Base-by-base conservation (phyloP, 2,113 vertebrate species). In the Hypanus sabinus region DNA sequence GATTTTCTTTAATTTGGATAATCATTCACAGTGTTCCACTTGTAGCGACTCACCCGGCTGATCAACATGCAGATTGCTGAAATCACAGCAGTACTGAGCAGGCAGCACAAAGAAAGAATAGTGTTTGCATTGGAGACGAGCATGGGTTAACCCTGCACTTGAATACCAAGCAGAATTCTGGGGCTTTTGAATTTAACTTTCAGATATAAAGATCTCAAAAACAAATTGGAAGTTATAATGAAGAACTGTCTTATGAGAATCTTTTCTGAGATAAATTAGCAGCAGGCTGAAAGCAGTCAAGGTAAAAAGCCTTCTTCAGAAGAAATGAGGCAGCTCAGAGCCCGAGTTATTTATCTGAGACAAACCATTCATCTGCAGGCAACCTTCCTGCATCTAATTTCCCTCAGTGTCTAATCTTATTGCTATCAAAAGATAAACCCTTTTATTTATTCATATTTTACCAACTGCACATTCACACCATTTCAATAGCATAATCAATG, bases 271-370 rank as follows among this genome's bases (percentile, higher is more conserved):
- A 16, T n/a, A 90, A 33, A 65, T 65, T 90, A 65, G 16, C 14
- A 90, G 60, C 85, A 65, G n/a, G 85, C 0, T 90, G 60, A 90
- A 20, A 33, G 85, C 30, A 65, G 60, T 65, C 30, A 65, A 65
- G 38, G 85, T n/a, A n/a, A 88, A 65, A n/a, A 65, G 57, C 1
- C 60, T n/a, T 18, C 85, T 90, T 90, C 16, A 90, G 60, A 65
- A 30, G 9, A n/a, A 65, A 12, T 68, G 60, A 65, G 65, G 60
- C 85, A 65, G 60, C 60, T 68, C 60, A 68, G 60, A 90, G 85
- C 30, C 27, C 14, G 85, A 90, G 62, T 90, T 65, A 65, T 90
- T 90, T 90, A 90, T 90, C n/a, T 20, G 85, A 90, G 85, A 36
- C n/a, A 90, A 33, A 65, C 85, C 30, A 16, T 1, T 65, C 62